A percentile compares a stretch with the other conserved stretches of the same genome.
Conservation (phyloP, 2,113 vertebrate genomes). For the Ellobius talpinus region DNA sequence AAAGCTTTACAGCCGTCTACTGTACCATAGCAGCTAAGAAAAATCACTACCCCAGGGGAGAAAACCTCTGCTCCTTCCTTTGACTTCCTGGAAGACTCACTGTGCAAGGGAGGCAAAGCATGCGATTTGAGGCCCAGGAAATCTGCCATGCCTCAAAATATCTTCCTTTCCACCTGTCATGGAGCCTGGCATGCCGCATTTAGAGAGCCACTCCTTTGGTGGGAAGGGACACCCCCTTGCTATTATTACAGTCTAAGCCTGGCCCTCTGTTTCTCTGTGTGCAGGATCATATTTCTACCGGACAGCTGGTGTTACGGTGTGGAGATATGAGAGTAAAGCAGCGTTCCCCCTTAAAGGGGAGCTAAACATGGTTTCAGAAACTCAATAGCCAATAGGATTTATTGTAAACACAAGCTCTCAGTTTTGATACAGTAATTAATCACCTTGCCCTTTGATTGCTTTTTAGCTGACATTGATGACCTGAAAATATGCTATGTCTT, state of each 20-base stretch:
- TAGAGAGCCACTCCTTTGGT: constrained; percentile 57
- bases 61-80: neutral
- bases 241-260: constrained; percentile 72
- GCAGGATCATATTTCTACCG: constrained; percentile 45
- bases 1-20: neutral
- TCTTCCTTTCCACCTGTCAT: constrained; percentile 72
- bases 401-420: neutral
- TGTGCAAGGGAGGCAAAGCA: neutral
- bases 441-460: neutral
- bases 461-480: constrained; percentile 93
- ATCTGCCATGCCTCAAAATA: constrained; percentile 69
- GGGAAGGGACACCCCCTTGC: constrained; percentile 57
- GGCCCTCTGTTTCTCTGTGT: constrained; percentile 19
- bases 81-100: neutral
- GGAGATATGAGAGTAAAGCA: constrained; percentile 1
- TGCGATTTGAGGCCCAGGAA: constrained; percentile 23
- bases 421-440: constrained; percentile 10
- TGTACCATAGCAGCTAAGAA: neutral
- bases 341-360: neutral
- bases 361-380: neutral
- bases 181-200: constrained; percentile 20
- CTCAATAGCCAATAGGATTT: neutral
- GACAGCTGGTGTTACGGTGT: constrained; percentile 64
- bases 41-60: neutral
- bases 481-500: constrained; percentile 96